Percentiles rank a stretch among this genome's conserved stretches.
Conservation (phyloP, 1,140 invertebrate genomes). For the Trichonephila inaurata region DNA sequence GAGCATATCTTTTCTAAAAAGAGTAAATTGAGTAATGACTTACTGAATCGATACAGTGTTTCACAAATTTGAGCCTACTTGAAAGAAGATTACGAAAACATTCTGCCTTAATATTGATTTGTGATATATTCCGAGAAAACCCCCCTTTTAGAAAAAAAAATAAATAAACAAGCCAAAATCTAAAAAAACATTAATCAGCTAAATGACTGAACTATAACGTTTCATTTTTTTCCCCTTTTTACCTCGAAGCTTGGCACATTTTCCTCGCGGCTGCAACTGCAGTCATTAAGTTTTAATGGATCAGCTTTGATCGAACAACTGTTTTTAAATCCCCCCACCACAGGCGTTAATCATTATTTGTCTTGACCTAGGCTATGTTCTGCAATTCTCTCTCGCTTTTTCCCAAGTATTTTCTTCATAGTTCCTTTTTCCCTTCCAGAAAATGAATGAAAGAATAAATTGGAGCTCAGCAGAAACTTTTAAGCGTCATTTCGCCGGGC, state of each 20-base stretch:
- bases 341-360: constrained; percentile 76
- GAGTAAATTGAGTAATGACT: neutral
- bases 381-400: constrained; percentile 45
- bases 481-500: constrained; percentile 72
- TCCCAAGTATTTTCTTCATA: constrained; percentile 28
- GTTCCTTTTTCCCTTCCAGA: constrained; percentile 34
- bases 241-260: constrained; percentile 61
- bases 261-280: constrained; percentile 59
- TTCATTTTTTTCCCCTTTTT: constrained; percentile 44
- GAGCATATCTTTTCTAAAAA: neutral
- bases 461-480: constrained; percentile 75
- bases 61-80: neutral
- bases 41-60: neutral
- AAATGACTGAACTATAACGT: constrained; percentile 62
- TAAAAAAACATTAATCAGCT: constrained; percentile 71
- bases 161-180: constrained; percentile 1
- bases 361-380: constrained; percentile 67
- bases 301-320: constrained; percentile 71
- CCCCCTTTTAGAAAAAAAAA: neutral
- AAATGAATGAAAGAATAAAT: constrained; percentile 76
- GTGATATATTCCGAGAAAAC: neutral
- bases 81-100: neutral
- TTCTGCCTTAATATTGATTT: constrained; percentile 8
- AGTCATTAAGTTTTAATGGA: constrained; percentile 76
- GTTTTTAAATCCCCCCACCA: constrained; percentile 61